phyloP scores from a whole-genome alignment of 2,888 invertebrate genomes.

The Masnerella sp. region DNA sequence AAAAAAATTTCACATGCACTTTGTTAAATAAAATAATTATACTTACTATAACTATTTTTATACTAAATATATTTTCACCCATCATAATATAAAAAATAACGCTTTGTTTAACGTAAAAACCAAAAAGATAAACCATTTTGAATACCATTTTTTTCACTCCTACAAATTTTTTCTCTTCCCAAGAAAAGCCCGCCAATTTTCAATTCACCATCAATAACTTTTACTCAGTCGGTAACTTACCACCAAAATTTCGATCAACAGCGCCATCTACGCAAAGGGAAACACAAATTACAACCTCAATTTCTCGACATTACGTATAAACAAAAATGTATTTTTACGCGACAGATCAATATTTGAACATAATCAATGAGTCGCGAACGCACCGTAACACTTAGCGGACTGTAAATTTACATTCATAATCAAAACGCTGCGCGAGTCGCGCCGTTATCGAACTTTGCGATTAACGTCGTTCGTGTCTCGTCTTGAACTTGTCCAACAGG shows the following conservation, averaged over 20 bases:
- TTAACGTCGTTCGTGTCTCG: background rate
- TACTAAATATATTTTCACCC: too few species aligned
- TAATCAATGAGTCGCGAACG: slow-evolving; percentile 46
- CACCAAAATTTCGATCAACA: background rate
- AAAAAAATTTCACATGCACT: too few species aligned
- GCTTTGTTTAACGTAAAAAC: too few species aligned
- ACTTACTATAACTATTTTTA: too few species aligned
- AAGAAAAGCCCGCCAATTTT: too few species aligned
- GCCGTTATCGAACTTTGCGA: background rate
- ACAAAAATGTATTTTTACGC: slow-evolving; percentile 53
- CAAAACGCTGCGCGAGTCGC: slow-evolving; percentile 1
- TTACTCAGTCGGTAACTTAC: slow-evolving; percentile 8
- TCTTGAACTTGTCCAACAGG: background rate
- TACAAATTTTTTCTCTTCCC: too few species aligned
- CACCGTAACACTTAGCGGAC: slow-evolving; percentile 27
- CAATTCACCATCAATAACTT: too few species aligned
- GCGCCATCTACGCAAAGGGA: slow-evolving; percentile 14
- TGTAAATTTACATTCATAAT: slow-evolving; percentile 46
- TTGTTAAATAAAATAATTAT: too few species aligned
- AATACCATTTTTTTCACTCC: too few species aligned
- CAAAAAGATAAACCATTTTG: too few species aligned
- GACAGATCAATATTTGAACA: slow-evolving; percentile 53
- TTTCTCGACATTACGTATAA: slow-evolving; percentile 37
- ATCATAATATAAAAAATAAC: too few species aligned
- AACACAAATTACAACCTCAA: slow-evolving; percentile 29